Evolutionary conservation across 2,888 invertebrate genomes (phyloP).

Genomic region (Linnaemya vulpina): DNA sequence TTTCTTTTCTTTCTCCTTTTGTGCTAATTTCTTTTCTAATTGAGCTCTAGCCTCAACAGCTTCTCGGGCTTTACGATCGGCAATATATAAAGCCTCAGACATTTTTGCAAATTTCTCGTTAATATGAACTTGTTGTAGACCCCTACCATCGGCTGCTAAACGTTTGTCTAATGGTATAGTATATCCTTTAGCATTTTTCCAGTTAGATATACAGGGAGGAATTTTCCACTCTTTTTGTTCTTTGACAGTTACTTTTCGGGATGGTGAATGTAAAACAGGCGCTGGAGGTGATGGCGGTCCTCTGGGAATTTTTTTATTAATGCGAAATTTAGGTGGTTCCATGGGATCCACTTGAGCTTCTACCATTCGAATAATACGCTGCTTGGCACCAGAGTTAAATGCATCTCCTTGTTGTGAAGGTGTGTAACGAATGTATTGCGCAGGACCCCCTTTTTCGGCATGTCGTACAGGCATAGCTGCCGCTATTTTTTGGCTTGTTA

Average conservation of each 20-base stretch:
- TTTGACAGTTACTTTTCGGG: conserved; percentile 97
- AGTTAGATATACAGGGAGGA: conserved; percentile 99
- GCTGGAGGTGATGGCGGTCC: conserved; percentile 99
- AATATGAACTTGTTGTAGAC: conserved; percentile 97
- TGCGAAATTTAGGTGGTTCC: conserved; percentile 99
- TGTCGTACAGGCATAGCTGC: conserved; percentile 98
- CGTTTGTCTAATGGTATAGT: conserved; percentile 99
- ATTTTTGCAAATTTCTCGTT: conserved; percentile 99
- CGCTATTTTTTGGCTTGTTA: conserved; percentile 95
- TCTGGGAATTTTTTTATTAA: conserved; percentile 99
- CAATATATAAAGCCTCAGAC: conserved; percentile 98
- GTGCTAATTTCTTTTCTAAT: conserved; percentile 97
- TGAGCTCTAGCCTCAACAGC: conserved; percentile 98
- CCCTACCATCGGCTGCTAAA: conserved; percentile 98
- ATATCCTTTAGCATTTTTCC: conserved; percentile 98
- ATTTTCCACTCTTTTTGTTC: conserved; percentile 99
- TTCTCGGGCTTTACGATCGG: conserved; percentile 98
- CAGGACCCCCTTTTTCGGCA: conserved; percentile 95
- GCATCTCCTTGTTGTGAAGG: conserved; percentile 98
- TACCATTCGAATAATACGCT: conserved; percentile 97
- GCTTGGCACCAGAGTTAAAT: conserved; percentile 98
- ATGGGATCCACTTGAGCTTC: conserved; percentile 98
- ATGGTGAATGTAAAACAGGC: conserved; percentile 99
- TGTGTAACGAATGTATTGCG: conserved; percentile 98
- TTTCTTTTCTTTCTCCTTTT: conserved; percentile 98